Conservation (phyloP, 2,797 vertebrate genomes). For the Tachyglossus aculeatus region DNA sequence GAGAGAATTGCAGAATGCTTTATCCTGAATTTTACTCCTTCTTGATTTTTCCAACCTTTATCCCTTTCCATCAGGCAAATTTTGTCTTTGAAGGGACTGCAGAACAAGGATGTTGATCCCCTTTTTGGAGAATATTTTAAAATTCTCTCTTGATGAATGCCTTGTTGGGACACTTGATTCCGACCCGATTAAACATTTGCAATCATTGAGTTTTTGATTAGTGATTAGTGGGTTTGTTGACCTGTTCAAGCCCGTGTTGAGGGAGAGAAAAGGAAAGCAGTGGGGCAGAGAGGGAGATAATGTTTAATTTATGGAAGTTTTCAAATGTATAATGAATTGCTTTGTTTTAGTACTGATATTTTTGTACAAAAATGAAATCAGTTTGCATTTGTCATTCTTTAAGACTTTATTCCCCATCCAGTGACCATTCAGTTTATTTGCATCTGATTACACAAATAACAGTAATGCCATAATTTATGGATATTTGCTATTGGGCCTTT, state of each 20-base stretch:
- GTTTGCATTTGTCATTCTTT: slow-evolving; percentile 17
- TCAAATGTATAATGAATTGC: neutral
- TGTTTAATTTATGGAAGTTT: slow-evolving; percentile 3
- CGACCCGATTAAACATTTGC: neutral
- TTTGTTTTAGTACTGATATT: neutral
- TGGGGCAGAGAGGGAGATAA: neutral
- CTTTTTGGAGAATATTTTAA: neutral
- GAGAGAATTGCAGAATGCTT: neutral
- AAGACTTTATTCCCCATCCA: slow-evolving; percentile 10
- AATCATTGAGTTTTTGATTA: neutral
- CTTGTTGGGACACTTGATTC: neutral
- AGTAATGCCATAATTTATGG: slow-evolving; percentile 69
- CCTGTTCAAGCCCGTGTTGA: neutral
- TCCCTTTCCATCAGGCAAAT: neutral
- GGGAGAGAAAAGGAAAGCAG: neutral
- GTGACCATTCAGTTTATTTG: slow-evolving; percentile 20
- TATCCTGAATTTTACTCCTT: neutral
- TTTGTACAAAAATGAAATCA: slow-evolving; percentile 22
- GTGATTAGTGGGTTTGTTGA: slow-evolving; percentile 7
- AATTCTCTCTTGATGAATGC: neutral
- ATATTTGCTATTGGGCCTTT: slow-evolving; percentile 65
- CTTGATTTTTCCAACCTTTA: neutral
- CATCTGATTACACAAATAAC: slow-evolving; percentile 54
- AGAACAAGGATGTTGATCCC: neutral
- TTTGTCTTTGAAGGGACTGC: neutral